Evolutionary conservation across 2,888 invertebrate genomes (phyloP).

Genomic region (Ischnus inquisitorius): DNA sequence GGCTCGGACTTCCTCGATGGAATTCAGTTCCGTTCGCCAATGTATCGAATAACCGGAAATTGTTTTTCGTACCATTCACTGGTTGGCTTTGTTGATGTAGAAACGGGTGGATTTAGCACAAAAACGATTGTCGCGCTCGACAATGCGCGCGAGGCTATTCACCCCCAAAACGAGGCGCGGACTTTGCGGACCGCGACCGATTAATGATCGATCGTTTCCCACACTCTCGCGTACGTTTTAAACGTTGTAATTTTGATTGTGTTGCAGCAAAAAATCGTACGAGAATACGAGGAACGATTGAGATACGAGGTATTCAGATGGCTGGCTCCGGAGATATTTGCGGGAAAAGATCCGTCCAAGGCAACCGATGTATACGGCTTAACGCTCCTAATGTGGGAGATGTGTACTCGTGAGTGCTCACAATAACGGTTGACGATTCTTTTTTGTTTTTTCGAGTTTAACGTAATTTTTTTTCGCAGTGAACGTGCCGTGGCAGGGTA

Average conservation of each 20-base stretch:
- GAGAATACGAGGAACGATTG: conserved; percentile 77
- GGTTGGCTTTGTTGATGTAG: conserved; percentile 46
- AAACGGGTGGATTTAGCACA: conserved; percentile 30
- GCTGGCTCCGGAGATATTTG: conserved; percentile 79
- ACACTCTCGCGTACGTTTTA: background rate
- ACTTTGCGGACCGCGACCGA: conserved; percentile 42
- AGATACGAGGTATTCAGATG: conserved; percentile 78
- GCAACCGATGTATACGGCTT: conserved; percentile 80
- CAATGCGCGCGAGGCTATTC: conserved; percentile 35
- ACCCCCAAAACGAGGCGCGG: conserved; percentile 58
- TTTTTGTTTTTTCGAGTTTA: background rate
- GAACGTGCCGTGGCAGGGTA: conserved; percentile 77
- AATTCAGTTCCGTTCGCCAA: conserved; percentile 35
- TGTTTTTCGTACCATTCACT: conserved; percentile 33
- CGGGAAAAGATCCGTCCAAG: conserved; percentile 70
- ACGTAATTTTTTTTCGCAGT: conserved; percentile 66
- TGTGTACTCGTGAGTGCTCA: conserved; percentile 78
- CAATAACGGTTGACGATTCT: background rate
- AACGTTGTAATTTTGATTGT: background rate
- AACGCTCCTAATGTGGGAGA: conserved; percentile 80
- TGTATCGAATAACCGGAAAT: conserved; percentile 61
- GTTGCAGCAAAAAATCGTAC: conserved; percentile 70
- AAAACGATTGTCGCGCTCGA: conserved; percentile 28
- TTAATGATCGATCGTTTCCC: conserved; percentile 18
- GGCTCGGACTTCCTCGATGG: background rate